Evolutionary conservation across 1,140 invertebrate species (phyloP).

Genomic region (Listronotus oregonensis): DNA sequence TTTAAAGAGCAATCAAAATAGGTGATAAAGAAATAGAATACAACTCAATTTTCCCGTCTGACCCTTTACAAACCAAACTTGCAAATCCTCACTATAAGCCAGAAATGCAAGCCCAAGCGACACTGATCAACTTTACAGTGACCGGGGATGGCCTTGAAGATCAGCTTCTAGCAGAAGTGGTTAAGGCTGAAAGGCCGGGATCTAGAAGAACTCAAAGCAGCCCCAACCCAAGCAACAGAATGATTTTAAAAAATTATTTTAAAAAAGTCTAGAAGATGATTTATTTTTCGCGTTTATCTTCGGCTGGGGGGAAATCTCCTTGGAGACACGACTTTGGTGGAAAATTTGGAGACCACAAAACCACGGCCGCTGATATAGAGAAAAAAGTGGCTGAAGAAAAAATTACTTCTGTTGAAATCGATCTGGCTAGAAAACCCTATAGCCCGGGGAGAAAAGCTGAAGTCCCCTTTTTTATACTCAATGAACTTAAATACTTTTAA

Average conservation of each 20-base stretch:
- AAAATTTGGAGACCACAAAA: slow-evolving; percentile 96
- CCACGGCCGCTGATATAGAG: slow-evolving; percentile 94
- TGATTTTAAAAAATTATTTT: slow-evolving; percentile 95
- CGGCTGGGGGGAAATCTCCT: slow-evolving; percentile 85
- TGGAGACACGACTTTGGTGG: slow-evolving; percentile 82
- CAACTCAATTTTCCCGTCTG: slow-evolving; percentile 82
- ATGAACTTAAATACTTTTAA: slow-evolving; percentile 96
- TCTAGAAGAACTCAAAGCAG: slow-evolving; percentile 86
- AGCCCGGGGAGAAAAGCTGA: slow-evolving; percentile 88
- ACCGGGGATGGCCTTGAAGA: slow-evolving; percentile 96
- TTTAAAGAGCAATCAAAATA: slow-evolving; percentile 89
- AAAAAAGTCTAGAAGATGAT: slow-evolving; percentile 91
- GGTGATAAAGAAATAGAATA: slow-evolving; percentile 97
- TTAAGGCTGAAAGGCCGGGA: slow-evolving; percentile 95
- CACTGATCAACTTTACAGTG: slow-evolving; percentile 96
- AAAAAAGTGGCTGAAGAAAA: slow-evolving; percentile 89
- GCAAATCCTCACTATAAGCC: slow-evolving; percentile 98
- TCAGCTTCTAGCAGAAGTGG: slow-evolving; percentile 93
- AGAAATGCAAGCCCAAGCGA: slow-evolving; percentile 97
- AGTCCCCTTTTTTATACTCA: slow-evolving; percentile 95
- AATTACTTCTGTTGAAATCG: slow-evolving; percentile 90
- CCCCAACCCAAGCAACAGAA: slow-evolving; percentile 95
- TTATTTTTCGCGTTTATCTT: slow-evolving; percentile 87
- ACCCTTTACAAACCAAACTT: slow-evolving; percentile 93
- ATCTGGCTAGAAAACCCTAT: slow-evolving; percentile 90